phyloP scores from a whole-genome alignment of 2,797 vertebrate species.

The Delichon dasypus region DNA sequence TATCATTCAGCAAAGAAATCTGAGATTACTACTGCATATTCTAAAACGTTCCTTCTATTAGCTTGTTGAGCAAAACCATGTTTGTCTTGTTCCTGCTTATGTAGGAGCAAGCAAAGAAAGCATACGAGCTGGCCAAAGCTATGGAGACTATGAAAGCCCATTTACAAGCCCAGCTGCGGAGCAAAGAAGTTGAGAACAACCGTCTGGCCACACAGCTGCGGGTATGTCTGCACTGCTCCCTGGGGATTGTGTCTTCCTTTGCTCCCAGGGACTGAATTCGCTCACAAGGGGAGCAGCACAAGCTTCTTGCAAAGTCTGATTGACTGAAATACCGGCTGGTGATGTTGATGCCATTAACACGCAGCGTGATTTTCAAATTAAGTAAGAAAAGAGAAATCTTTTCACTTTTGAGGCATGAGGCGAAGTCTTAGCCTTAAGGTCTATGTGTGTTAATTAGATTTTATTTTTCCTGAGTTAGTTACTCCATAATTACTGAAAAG shows the following conservation, averaged over 20 bases:
- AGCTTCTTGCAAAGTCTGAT: background rate
- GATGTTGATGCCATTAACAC: background rate
- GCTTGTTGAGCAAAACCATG: background rate
- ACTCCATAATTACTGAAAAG: background rate
- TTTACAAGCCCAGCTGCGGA: constrained; percentile 86
- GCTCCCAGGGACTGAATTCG: background rate
- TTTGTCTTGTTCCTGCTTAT: background rate
- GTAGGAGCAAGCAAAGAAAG: constrained; percentile 84
- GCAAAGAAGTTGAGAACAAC: constrained; percentile 88
- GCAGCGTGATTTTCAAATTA: background rate
- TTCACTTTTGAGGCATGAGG: background rate
- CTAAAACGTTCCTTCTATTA: background rate
- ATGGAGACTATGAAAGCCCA: constrained; percentile 85
- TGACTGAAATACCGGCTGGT: background rate
- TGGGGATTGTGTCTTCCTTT: background rate
- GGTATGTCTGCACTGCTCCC: constrained; percentile 67
- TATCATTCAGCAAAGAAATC: background rate
- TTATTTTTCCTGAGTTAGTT: background rate
- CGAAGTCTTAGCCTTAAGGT: background rate
- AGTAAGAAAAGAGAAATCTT: background rate
- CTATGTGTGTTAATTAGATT: background rate
- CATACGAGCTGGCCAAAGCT: constrained; percentile 81
- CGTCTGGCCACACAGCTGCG: constrained; percentile 84
- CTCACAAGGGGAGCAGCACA: background rate
- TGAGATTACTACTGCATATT: background rate